Evolutionary conservation across 2,113 vertebrate genomes (phyloP), one percentile per base, ranked within the genome.

Genomic region (Monopterus albus): DNA sequence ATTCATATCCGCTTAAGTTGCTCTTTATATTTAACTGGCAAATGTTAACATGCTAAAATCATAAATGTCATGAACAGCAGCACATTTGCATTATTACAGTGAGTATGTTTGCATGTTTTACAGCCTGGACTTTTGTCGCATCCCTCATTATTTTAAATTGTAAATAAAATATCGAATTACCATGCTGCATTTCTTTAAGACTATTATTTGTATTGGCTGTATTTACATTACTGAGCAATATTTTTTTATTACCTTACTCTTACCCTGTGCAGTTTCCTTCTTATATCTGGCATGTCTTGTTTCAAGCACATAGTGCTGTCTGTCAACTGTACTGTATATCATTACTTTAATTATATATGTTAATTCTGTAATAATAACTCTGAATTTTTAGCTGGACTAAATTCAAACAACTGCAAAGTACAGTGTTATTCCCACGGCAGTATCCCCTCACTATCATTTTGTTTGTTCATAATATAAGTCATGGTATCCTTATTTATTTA

Each of bases 351-450:
- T 3, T 47, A n/a, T n/a, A n/a, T n/a, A n/a, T n/a, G n/a, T n/a
- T n/a, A 43, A 47, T 31, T 38, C n/a, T n/a, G n/a, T n/a, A n/a
- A 29, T 11, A 49, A 62, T 40, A 20, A 17, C 40, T 43, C 12
- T 55, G 36, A 69, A 62, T 70, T 72, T 78, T 80, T 35, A 62
- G 47, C 38, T 56, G 25, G 45, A 57, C 29, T 43, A 53, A 39
- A 61, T 80, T 60, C 49, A 68, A 75, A 68, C 57, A 39, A 28
- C 51, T 20, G 36, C 25, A 43, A 42, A 46, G 17, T n/a, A 15
- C 57, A n/a, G n/a, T n/a, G n/a, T n/a, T n/a, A n/a, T n/a, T n/a
- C n/a, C n/a, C 52, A 45, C 40, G n/a, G 10, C n/a, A 45, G 21
- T 71, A n/a, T n/a, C n/a, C n/a, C 49, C 17, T 12, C 40, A 20